Base-by-base conservation (phyloP, 2,113 vertebrate genomes). In the Protobothrops flavoviridis region DNA sequence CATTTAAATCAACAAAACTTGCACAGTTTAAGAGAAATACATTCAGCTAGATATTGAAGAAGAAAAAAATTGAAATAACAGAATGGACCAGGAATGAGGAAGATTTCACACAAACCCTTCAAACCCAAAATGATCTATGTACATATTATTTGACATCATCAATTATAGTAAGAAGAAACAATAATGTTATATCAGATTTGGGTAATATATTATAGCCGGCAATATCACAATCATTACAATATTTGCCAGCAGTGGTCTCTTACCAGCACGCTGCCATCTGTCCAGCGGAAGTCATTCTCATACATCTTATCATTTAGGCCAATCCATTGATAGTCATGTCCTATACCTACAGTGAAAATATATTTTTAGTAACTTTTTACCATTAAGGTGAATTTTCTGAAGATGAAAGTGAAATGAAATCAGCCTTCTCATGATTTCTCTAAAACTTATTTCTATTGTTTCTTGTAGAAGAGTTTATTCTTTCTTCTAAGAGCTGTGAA, bases 271-370 rank as follows among this genome's bases (percentile, higher is more conserved):
- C 98, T 98, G 94, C 98, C 98, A 95, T 99, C 99, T 5, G 98
- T 99, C 99, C 99, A 99, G 43, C 98, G 99, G 98, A 99, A 99
- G 96, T 99, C 99, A 33, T 97, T 98, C 96, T 99, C 98, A 97
- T 98, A 99, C 99, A 99, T 99, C 97, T 99, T 99, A 98, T 99
- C 99, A 90, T 99, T 99, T 93, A 99, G 98, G 74, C 99, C 99
- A 85, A 99, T 99, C 99, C 99, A 99, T 96, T 99, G 99, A 95
- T 99, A 99, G 95, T 99, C 99, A 93, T 99, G 98, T 87, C 99
- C 99, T 96, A 99, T 97, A 95, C 99, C 99, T 99, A 96, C 2
- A 95, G 29, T 7, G 69, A 87, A 64, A 95, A 95, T 85, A 61
- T 97, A 97, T 92, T 81, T 43, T 64, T 64, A 97, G 95, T 94